phyloP scores from a whole-genome alignment of 2,888 invertebrate species.

The Tryphoninae sp. region DNA sequence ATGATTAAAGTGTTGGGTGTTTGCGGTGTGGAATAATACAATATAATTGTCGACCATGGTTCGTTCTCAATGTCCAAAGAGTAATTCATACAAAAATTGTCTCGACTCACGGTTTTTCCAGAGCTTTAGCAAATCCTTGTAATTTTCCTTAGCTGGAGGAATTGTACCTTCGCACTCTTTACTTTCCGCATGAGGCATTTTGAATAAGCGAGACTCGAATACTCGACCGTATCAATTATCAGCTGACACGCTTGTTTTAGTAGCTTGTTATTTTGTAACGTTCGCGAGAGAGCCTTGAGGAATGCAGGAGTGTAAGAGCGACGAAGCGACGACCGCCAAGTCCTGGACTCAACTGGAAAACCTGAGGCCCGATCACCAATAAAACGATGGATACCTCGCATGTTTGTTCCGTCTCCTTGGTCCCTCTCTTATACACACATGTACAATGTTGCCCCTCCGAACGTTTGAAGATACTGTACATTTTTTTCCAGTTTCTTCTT shows the following conservation, averaged over 20 bases:
- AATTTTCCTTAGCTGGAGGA: conserved; percentile 67
- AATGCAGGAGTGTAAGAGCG: neutral
- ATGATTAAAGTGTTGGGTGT: too few relatives aligned
- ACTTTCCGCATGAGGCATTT: conserved; percentile 68
- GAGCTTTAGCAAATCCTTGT: conserved; percentile 70
- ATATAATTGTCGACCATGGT: neutral
- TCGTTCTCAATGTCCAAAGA: neutral
- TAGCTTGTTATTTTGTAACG: neutral
- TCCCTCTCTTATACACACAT: neutral
- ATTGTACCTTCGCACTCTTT: conserved; percentile 59
- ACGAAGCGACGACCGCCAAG: conserved; percentile 40
- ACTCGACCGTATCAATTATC: neutral
- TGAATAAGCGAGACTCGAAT: conserved; percentile 28
- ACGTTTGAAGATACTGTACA: neutral
- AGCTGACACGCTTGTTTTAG: neutral
- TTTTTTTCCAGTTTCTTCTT: conserved; percentile 21
- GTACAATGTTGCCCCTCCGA: neutral
- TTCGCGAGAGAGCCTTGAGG: neutral
- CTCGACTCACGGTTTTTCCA: conserved; percentile 73
- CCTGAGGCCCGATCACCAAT: conserved; percentile 64
- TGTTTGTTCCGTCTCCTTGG: neutral
- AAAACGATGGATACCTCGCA: conserved; percentile 64
- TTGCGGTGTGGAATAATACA: neutral
- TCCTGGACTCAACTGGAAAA: conserved; percentile 52
- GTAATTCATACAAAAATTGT: neutral